These are phyloP conservation scores for Myotis vivesi DNA, from an alignment of 2,797 vertebrate genomes.

Conservation along the genomic window DNA sequence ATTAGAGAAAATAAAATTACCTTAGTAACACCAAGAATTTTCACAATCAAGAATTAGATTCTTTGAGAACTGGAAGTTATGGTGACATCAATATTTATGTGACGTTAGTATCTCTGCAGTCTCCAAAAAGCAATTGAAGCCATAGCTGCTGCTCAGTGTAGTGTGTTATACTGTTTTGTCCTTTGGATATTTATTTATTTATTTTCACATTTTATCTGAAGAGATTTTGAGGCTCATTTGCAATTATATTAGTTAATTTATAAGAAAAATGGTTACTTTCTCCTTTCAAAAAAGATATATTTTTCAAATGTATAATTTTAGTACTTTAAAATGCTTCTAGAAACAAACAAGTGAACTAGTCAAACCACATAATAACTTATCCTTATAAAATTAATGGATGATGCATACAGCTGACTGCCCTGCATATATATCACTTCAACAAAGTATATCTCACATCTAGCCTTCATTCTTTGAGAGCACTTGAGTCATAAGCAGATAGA, in stretches of 20 bases:
- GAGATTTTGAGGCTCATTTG: constrained; percentile 28
- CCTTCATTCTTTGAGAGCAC: constrained; percentile 1
- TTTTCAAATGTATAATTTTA: not conserved
- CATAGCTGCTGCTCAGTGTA: not conserved
- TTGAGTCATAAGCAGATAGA: constrained; percentile 32
- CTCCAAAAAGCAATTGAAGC: not conserved
- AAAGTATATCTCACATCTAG: not conserved
- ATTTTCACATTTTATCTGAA: not conserved
- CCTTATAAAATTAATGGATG: constrained; percentile 31
- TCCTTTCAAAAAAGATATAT: constrained; percentile 43
- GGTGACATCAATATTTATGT: not conserved
- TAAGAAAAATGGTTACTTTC: constrained; percentile 36
- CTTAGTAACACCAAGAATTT: not conserved
- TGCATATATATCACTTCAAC: not conserved
- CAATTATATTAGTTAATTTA: constrained; percentile 58
- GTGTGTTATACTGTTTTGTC: not conserved
- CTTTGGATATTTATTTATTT: not conserved
- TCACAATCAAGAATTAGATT: not conserved
- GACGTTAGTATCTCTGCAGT: not conserved
- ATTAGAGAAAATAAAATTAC: not conserved
- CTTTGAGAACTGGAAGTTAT: not conserved
- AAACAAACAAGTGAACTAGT: constrained; percentile 10
- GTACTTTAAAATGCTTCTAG: constrained; percentile 20
- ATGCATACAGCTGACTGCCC: not conserved
- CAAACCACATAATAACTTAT: constrained; percentile 1